phyloP scores from a whole-genome alignment of 37 sponge, comb jelly and placozoan genomes.

The Cliona cf. orientalis region DNA sequence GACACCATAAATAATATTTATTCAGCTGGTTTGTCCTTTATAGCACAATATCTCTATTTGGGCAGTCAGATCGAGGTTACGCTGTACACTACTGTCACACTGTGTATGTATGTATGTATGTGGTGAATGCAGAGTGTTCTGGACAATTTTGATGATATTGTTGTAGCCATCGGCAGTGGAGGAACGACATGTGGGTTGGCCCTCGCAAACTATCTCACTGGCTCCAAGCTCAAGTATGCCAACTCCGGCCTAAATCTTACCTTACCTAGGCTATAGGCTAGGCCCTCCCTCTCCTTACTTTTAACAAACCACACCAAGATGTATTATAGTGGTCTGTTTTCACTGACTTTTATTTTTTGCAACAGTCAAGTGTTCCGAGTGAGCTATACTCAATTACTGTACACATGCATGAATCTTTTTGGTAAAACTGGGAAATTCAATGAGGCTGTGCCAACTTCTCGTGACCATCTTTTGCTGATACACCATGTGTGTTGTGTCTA shows the following conservation, averaged over 20 bases:
- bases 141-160: constrained; percentile 80
- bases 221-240: constrained; percentile 65
- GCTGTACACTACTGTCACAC: background rate
- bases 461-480: no score
- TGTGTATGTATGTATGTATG: background rate
- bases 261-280: background rate
- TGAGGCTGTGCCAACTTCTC: no score
- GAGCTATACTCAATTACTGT: no score
- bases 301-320: no score
- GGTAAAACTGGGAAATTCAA: no score
- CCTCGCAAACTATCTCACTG: constrained; percentile 70
- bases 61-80: no score
- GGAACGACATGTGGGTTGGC: constrained; percentile 71
- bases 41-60: no score
- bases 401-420: background rate
- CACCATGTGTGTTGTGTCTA: background rate
- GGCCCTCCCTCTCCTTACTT: no score
- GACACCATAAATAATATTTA: no score
- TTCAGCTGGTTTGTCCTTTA: no score
- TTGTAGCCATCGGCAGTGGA: constrained; percentile 69
- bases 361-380: no score
- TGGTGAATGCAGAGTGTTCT: constrained; percentile 28
- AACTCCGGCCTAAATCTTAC: background rate
- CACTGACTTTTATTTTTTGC: no score
- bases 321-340: background rate